Base-by-base conservation (phyloP, 2,888 invertebrate species). In the Rhogogaster chlorosoma region DNA sequence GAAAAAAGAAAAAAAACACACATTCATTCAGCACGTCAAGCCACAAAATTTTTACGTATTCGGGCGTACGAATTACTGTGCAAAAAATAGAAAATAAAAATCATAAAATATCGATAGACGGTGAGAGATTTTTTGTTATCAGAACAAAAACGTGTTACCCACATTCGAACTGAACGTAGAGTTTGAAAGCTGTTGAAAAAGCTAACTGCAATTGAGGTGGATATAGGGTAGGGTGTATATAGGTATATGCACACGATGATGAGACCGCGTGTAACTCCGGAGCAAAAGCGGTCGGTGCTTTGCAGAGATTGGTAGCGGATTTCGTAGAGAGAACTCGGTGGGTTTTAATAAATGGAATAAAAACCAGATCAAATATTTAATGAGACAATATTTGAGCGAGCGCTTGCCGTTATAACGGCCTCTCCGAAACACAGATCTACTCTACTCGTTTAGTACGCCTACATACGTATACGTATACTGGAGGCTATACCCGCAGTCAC, bases 301-400 rank as follows among this genome's bases (percentile, higher is more conserved):
- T 18, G 67, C 36, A 78, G 29, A 49, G 57, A 78, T 77, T 49
- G 75, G 85, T 67, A 49, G 42, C 73, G 70, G 83, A 77, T 84
- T 42, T 57, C 18, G 49, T 84, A 57, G 86, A 89, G 90, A 88
- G 87, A 87, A 67, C 85, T 22, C 84, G 86, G 86, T 88, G 89
- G 90, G 91, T 90, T 91, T 92, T 92, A 91, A 92, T 92, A 92
- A 92, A 91, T 91, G 90, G 91, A 89, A 92, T 90, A 92, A 92
- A 92, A 92, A 92, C 90, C 89, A 88, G 91, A 90, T 92, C 92
- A 92, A 92, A 92, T 92, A 92, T 92, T 91, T 91, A 91, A 91
- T 89, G 89, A 89, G 89, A 90, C 90, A 92, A 92, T 92, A 92
- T 92, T 92, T 92, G 92, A 92, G 89, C 90, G 90, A 89, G 91